Conservation (phyloP, 2,113 vertebrate genomes). For the Puffinus mauretanicus region DNA sequence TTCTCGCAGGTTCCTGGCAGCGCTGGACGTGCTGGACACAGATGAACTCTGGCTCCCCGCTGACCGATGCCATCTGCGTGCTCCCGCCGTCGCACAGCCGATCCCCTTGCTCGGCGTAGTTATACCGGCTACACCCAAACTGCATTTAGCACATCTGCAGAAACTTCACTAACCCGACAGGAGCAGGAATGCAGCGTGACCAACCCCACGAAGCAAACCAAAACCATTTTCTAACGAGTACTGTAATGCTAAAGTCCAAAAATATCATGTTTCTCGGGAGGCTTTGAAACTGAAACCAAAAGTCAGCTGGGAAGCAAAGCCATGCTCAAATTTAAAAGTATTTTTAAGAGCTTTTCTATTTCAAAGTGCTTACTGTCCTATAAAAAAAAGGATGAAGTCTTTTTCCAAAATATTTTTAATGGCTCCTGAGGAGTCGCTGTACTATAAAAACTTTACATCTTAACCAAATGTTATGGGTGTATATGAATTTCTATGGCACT, state of each 20-base stretch:
- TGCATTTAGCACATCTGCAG: neutral
- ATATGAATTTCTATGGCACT: neutral
- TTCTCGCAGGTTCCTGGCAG: neutral
- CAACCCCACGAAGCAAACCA: neutral
- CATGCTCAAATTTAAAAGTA: neutral
- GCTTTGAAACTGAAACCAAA: neutral
- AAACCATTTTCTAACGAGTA: neutral
- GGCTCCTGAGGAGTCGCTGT: neutral
- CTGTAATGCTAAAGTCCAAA: neutral
- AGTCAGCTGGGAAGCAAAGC: neutral
- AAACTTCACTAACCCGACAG: neutral
- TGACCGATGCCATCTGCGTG: neutral
- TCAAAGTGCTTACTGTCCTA: neutral
- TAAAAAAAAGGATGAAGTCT: neutral
- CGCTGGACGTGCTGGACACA: accelerated
- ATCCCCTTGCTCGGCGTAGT: accelerated
- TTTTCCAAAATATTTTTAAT: neutral
- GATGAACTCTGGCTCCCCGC: neutral
- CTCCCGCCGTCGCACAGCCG: accelerated
- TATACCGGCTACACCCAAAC: neutral
- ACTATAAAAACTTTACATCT: neutral
- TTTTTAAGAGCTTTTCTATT: neutral
- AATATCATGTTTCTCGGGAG: neutral
- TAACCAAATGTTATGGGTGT: neutral
- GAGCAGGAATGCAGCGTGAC: neutral